phyloP scores from a whole-genome alignment of 2,113 vertebrate species.

The Prietella phreatophila region DNA sequence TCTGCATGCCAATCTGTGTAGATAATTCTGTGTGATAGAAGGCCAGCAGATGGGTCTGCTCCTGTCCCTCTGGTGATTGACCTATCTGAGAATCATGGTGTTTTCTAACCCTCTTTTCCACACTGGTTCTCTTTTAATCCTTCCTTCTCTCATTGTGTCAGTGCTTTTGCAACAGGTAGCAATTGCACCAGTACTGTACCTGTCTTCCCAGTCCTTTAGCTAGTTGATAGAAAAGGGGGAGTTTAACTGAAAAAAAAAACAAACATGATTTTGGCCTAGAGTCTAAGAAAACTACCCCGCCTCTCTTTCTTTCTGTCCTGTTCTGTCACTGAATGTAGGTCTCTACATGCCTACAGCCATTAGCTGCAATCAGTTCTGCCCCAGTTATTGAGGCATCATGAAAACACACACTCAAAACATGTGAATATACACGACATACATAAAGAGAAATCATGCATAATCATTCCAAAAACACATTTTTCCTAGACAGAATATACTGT shows the following conservation, averaged over 20 bases:
- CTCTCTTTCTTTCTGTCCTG: conserved; percentile 15
- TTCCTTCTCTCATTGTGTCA: neutral
- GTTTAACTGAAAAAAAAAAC: neutral
- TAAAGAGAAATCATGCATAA: neutral
- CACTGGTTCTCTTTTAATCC: conserved; percentile 14
- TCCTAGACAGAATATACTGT: neutral
- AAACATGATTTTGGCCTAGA: neutral
- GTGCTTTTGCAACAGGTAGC: conserved; percentile 5
- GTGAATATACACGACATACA: conserved; percentile 29
- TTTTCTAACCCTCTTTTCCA: conserved; percentile 9
- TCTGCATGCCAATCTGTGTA: conserved; percentile 37
- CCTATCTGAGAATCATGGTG: conserved; percentile 21
- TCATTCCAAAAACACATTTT: neutral
- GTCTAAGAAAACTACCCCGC: neutral
- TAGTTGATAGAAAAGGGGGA: neutral
- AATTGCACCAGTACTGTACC: neutral
- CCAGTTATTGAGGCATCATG: conserved; percentile 74
- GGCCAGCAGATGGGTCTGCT: conserved; percentile 48
- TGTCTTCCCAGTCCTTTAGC: neutral
- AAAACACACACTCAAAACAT: conserved; percentile 47
- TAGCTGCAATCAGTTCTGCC: conserved; percentile 84
- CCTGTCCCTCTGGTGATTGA: conserved; percentile 37
- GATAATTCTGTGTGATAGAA: conserved; percentile 43
- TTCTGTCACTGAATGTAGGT: conserved; percentile 72
- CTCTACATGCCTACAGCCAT: conserved; percentile 74